Base-by-base conservation (phyloP, 2,797 vertebrate genomes). In the Ptychobarbus kaznakovi region DNA sequence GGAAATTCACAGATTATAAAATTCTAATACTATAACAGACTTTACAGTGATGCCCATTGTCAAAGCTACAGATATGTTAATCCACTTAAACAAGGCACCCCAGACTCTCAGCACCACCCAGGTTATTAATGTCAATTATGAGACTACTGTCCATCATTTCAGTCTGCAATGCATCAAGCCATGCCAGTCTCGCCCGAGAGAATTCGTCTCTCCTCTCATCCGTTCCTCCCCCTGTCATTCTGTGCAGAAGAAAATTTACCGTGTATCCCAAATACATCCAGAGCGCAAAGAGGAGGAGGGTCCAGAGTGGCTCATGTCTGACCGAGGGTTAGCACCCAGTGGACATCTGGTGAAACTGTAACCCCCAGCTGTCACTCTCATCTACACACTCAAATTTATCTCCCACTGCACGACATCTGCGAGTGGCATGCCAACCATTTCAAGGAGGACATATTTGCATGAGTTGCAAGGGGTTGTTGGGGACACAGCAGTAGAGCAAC, bases 341-440 rank as follows among this genome's bases (percentile, higher is more conserved):
- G 72, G 96, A 96, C 96, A 97, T 97, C 97, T 97, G 97, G 96
- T 97, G 97, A 97, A 97, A 97, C 89, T 92, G 91, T 95, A 97
- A 93, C 94, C 94, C 92, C 95, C 95, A 96, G 96, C 97, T 97
- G 97, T 96, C 94, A 91, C 94, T 94, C 89, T 95, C 93, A 68
- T 61, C 92, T 96, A 95, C 96, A 96, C 91, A 93, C 93, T 96
- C 95, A 95, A 94, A 96, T 97, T 94, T 96, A 96, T 96, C 95
- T 95, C 94, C 90, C 91, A 92, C 94, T 95, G 86, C 93, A 92
- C 94, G 92, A 94, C 96, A 96, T 96, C 95, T 97, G 96, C 93
- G 95, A 92, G 53, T 91, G 90, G 93, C 94, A 93, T 96, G 95
- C 96, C 96, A 91, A 90, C 94, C 92, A 92, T 94, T 92, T 93